phyloP scores from a whole-genome alignment of 2,113 vertebrate genomes.

The rabbit (Oryctolagus cuniculus) region mOryCun1.1 NC_091442.1:68301501-68302000 shows the following conservation, averaged over 20 bases:
- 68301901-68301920: background rate
- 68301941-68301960: too few relatives aligned
- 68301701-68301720: background rate
- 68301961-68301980: too few relatives aligned
- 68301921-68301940: too few relatives aligned
- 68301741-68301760: background rate
- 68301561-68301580: background rate
- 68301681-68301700: background rate
- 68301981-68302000: too few relatives aligned
- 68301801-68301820: background rate
- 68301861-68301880: background rate
- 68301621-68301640: background rate
- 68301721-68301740: background rate
- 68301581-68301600: background rate
- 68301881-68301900: background rate
- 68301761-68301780: background rate
- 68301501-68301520: too few relatives aligned
- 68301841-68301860: background rate
- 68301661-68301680: background rate
- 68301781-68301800: background rate
- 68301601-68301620: background rate
- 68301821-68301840: background rate
- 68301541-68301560: constrained; percentile 15
- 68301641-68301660: background rate
- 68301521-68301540: background rate